phyloP scores from a whole-genome alignment of 1,140 invertebrate genomes.

The Chelonus insularis region DNA sequence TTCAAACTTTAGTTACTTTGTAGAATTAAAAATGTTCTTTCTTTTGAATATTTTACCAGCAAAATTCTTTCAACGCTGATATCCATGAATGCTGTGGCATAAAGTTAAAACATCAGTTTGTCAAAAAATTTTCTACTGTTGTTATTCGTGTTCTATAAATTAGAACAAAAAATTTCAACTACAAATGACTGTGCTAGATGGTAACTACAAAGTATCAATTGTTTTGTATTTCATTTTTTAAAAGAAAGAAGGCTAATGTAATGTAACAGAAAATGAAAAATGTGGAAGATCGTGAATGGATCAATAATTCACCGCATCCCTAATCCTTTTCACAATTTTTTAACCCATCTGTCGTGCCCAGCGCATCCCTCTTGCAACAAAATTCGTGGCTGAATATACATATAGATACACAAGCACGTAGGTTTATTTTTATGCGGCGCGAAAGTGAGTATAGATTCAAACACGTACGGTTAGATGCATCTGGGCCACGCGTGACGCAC shows the following conservation, averaged over 20 bases:
- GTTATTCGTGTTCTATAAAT: too few species aligned
- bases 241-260: neutral
- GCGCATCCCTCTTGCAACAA: slow-evolving; percentile 46
- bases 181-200: too few species aligned
- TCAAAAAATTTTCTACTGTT: too few species aligned
- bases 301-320: slow-evolving; percentile 58
- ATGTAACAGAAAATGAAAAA: slow-evolving; percentile 37
- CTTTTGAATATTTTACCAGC: too few species aligned
- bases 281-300: slow-evolving; percentile 42
- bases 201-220: too few species aligned
- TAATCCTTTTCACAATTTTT: slow-evolving; percentile 60
- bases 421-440: slow-evolving; percentile 2
- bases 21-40: too few species aligned
- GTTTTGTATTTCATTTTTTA: too few species aligned
- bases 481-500: neutral
- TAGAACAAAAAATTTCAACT: too few species aligned
- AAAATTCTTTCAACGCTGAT: too few species aligned
- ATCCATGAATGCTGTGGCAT: too few species aligned
- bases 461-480: slow-evolving; percentile 10
- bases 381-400: slow-evolving; percentile 23
- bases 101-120: too few species aligned
- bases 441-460: slow-evolving; percentile 17
- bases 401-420: slow-evolving; percentile 8
- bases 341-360: slow-evolving; percentile 58
- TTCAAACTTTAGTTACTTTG: too few species aligned